Base-by-base conservation (phyloP, 2,797 vertebrate genomes). In the Gila robusta region DNA sequence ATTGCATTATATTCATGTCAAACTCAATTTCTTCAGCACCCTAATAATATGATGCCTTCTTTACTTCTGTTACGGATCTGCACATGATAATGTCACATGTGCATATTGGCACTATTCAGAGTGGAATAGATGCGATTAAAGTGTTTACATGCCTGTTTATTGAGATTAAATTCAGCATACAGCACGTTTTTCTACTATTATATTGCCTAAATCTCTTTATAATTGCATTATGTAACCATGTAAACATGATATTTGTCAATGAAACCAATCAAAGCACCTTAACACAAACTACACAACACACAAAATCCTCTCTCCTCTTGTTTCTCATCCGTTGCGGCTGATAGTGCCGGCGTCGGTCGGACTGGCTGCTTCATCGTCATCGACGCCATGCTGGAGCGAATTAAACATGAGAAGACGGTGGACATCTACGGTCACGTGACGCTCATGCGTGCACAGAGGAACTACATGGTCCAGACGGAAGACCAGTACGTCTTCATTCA, bases 391-490 rank as follows among this genome's bases (percentile, higher is more conserved):
- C 91, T 99, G 94, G 98, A 99, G 93, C 96, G 98, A 90, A 99
- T 99, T 96, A 98, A 99, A 92, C 98, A 99, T 92, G 98, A 99
- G 97, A 99, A 99, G 95, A 99, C 98, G 86, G 98, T 97, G 94
- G 98, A 99, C 95, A 99, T 99, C 96, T 99, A 99, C 88, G 98
- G 98, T 91, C 98, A 99, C 69, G 98, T 99, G 91, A 99, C 98
- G 87, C 96, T 99, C 94, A 99, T 99, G 98, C 97, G 98, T 89
- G 97, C 98, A 81, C 98, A 99, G 95, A 97, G 98, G 92, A 99
- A 99, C 96, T 99, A 99, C 95, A 99, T 99, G 98, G 98, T 99
- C 94, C 98, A 99, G 93, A 99, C 98, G 54, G 98, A 99, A 94
- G 98, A 99, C 95, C 98, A 99, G 91, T 99, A 99, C 81, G 96